Base-by-base conservation (phyloP, 1,140 invertebrate species). In the Drosophila paulistorum region DNA sequence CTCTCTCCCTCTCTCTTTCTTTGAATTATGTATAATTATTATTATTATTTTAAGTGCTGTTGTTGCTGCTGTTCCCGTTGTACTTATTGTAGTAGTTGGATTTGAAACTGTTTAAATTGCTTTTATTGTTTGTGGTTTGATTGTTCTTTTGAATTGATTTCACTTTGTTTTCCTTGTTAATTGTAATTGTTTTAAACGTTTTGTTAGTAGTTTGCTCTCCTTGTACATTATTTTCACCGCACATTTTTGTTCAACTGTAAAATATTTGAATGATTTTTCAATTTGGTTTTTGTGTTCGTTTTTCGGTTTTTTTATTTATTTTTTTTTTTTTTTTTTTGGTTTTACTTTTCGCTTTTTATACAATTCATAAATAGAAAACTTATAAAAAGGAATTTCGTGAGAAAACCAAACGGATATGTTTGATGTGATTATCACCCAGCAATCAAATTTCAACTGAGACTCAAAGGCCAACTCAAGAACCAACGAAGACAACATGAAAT, bases 241-340 rank as follows among this genome's bases (percentile, higher is more conserved):
- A 85, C 83, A 82, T 81, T 72, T 89, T 80, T 23, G 58, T 39
- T 89, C 55, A 84, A 80, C 80, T 89, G 80, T 37, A 77, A 63
- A 51, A 51, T 23, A 51, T 51, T 45, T 45, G n/a, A 45, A 45
- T 45, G 42, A 67, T 76, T 63, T 54, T 17, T 26, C 20, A 26
- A 48, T 57, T 60, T 42, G 14, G 45, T 45, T 39, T 59, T 65
- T 13, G 10, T 33, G 51, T 60, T 61, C 72, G 26, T 3, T 35
- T 30, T 62, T 59, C 41, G 20, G 3, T 2, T 41, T 20, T n/a
- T 14, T 45, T 17, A 4, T 45, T 14, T 9, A 1, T 6, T n/a
- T 42, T 17, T n/a, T 17, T 45, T 45, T 7, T 45, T 45, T 14
- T 45, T 17, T 9, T 2, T 17, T 45, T 48, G 9, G 42, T 17